Evolutionary conservation across 1,140 invertebrate genomes (phyloP), one percentile per base, ranked within the genome.

Genomic region (Psilanteris sp.): DNA sequence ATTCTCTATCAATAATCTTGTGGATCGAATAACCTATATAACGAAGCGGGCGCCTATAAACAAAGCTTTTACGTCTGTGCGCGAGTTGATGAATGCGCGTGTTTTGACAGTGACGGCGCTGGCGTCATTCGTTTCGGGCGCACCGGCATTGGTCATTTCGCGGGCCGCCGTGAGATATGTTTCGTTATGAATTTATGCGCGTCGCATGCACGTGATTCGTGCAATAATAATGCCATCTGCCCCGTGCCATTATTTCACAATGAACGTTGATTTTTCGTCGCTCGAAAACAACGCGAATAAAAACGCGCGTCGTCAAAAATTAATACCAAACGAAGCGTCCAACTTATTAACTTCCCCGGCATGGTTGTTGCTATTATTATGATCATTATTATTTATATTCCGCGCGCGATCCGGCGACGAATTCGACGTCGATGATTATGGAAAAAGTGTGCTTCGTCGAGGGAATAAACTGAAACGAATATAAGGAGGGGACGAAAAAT

Each of bases 191-290:
- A 64, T 64, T 64, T 64, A 64, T 64, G 44, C 18, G 24, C 36
- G 36, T 64, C 59, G 36, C 18, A 36, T 31, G 57, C 57, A 39
- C 44, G 44, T 50, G 61, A 52, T 52, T 54, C 39, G 37, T 18
- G 48, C 61, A 46, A 66, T 55, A 66, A 66, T 52, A 66, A 44
- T 46, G 48, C 48, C 48, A 46, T 46, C 39, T 44, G 39, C 55
- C 48, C 11, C 39, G 20, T 10, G 48, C 39, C 39, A 46, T 54
- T 66, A 54, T 55, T 66, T 54, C 26, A 20, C 37, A 29, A 66
- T 54, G 29, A 54, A 16, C 18, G 37, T 46, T 54, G 18, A 54
- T 44, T 54, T 66, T 55, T 66, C 27, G 9, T n/a, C 18, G 18
- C 14, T 16, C 55, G 24, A 31, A 22, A 26, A 26, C 36, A 24